Conservation (phyloP, 2,113 vertebrate species). For the Phodopus roborovskii region DNA sequence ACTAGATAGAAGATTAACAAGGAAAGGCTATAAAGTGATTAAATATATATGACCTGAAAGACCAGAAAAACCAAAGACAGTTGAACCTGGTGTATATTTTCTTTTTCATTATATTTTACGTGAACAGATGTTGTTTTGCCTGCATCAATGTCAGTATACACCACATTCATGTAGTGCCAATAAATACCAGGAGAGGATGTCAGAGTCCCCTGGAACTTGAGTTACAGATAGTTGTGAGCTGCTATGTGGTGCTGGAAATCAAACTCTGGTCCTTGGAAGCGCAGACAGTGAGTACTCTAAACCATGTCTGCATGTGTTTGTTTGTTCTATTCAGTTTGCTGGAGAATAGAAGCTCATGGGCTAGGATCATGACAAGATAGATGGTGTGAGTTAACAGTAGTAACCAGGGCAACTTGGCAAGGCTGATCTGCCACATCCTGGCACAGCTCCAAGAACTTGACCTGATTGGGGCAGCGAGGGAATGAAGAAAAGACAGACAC, state of each 20-base stretch:
- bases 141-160: neutral
- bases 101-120: neutral
- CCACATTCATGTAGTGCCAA: neutral
- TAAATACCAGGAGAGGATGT: neutral
- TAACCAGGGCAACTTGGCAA: neutral
- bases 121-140: neutral
- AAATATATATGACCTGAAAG: neutral
- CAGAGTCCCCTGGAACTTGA: neutral
- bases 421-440: no score
- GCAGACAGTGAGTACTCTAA: neutral
- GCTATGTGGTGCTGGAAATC: neutral
- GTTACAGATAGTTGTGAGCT: neutral
- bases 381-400: fast-evolving
- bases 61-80: neutral
- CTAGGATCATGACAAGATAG: neutral
- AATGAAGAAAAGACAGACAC: neutral
- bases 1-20: neutral
- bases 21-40: neutral
- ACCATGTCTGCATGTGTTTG: neutral
- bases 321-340: neutral
- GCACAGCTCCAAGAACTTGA: neutral
- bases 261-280: neutral
- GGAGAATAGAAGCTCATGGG: neutral
- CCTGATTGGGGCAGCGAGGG: neutral
- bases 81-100: neutral